Evolutionary conservation across 2,797 vertebrate genomes (phyloP).

Genomic region (Florisuga fusca): DNA sequence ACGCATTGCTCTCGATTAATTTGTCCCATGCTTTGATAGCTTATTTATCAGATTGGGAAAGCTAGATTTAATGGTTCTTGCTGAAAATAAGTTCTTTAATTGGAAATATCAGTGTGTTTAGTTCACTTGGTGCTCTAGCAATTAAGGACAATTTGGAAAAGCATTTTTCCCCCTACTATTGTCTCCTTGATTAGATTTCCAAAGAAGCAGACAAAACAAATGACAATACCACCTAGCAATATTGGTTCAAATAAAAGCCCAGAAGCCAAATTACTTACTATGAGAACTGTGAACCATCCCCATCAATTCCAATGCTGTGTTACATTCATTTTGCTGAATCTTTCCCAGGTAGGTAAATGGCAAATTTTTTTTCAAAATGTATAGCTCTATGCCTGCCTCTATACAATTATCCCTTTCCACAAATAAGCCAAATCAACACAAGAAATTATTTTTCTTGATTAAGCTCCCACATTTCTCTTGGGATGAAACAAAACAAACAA

Average conservation of each 20-base stretch:
- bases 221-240: slow-evolving; percentile 85
- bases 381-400: slow-evolving; percentile 64
- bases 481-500: slow-evolving; percentile 94
- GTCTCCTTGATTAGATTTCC: slow-evolving; percentile 91
- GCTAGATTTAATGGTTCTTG: slow-evolving; percentile 90
- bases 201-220: slow-evolving; percentile 87
- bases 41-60: slow-evolving; percentile 89
- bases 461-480: slow-evolving; percentile 90
- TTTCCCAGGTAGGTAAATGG: slow-evolving; percentile 70
- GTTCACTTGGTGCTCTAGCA: slow-evolving; percentile 84
- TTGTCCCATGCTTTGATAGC: slow-evolving; percentile 84
- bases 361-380: slow-evolving; percentile 80
- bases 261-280: slow-evolving; percentile 83
- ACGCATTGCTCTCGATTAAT: slow-evolving; percentile 87
- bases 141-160: slow-evolving; percentile 94
- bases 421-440: slow-evolving; percentile 87
- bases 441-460: slow-evolving; percentile 99
- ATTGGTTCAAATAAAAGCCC: slow-evolving; percentile 82
- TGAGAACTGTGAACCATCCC: slow-evolving; percentile 79
- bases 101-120: slow-evolving; percentile 84
- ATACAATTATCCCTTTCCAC: slow-evolving; percentile 83
- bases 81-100: slow-evolving; percentile 87
- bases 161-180: slow-evolving; percentile 80
- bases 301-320: slow-evolving; percentile 79
- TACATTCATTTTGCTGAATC: slow-evolving; percentile 77